Conservation (phyloP, 2,797 vertebrate species). For the Manis javanica region DNA sequence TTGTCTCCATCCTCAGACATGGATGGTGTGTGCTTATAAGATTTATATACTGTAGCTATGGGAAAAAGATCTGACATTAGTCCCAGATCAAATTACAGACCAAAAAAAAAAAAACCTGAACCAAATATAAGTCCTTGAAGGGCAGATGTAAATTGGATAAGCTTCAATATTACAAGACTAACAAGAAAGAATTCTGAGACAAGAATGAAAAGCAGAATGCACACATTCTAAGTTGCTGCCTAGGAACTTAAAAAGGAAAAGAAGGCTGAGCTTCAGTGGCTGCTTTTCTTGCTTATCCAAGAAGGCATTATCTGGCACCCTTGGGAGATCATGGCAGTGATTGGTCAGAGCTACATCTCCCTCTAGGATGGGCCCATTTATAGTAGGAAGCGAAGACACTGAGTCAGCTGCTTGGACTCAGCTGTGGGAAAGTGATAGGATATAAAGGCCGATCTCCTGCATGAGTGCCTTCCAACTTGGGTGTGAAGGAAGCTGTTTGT, state of each 20-base stretch:
- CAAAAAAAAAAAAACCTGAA: slow-evolving; percentile 47
- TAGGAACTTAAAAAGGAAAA: not conserved
- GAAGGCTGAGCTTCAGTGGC: not conserved
- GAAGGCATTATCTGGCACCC: not conserved
- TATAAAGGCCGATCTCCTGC: not conserved
- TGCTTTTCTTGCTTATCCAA: not conserved
- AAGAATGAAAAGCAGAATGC: slow-evolving; percentile 54
- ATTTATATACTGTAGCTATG: not conserved
- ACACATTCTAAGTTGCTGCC: not conserved
- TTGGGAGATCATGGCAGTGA: not conserved
- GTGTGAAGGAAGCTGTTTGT: not conserved
- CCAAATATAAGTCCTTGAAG: slow-evolving; percentile 76
- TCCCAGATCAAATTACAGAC: slow-evolving; percentile 77
- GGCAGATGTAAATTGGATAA: slow-evolving; percentile 71
- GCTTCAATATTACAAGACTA: not conserved
- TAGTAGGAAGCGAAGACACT: not conserved
- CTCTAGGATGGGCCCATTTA: not conserved
- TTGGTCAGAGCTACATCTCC: not conserved
- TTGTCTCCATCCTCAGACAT: not conserved
- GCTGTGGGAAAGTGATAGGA: not conserved
- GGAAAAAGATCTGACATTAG: slow-evolving; percentile 54
- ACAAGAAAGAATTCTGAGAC: slow-evolving; percentile 50
- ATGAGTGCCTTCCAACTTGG: not conserved
- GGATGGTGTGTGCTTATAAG: not conserved
- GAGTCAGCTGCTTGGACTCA: not conserved